Evolutionary conservation across 2,113 vertebrate genomes (phyloP).

Genomic region (Chelonoidis abingdonii): DNA sequence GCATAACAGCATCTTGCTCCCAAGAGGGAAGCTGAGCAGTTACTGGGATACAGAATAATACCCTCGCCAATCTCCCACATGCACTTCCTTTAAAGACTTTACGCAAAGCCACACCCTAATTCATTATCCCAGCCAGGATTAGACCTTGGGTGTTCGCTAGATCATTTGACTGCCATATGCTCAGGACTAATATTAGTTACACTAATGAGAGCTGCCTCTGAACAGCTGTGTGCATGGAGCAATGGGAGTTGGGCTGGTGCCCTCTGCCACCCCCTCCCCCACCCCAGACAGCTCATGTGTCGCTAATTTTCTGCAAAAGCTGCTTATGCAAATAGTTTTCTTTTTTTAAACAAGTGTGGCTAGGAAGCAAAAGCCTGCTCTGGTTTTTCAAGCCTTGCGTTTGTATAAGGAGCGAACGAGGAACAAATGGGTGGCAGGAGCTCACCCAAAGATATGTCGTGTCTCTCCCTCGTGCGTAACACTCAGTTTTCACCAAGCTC

Average conservation of each 20-base stretch:
- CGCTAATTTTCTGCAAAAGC: not conserved
- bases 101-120: not conserved
- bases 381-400: fast-evolving
- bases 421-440: fast-evolving
- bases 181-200: not conserved
- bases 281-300: not conserved
- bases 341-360: not conserved
- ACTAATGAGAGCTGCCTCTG: not conserved
- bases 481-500: not conserved
- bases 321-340: not conserved
- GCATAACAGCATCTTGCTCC: not conserved
- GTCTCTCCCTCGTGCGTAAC: not conserved
- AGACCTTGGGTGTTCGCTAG: not conserved
- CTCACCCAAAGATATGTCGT: fast-evolving
- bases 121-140: not conserved
- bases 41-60: not conserved
- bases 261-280: not conserved
- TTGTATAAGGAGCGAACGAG: not conserved
- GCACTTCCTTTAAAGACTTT: not conserved
- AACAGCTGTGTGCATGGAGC: not conserved
- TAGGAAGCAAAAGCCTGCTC: not conserved
- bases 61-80: not conserved
- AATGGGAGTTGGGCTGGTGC: not conserved
- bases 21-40: not conserved
- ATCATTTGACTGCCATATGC: not conserved